Percentiles rank a stretch among this genome's conserved stretches.
phyloP scores from a whole-genome alignment of 1,140 invertebrate genomes.

The Harlomillsia oculata region DNA sequence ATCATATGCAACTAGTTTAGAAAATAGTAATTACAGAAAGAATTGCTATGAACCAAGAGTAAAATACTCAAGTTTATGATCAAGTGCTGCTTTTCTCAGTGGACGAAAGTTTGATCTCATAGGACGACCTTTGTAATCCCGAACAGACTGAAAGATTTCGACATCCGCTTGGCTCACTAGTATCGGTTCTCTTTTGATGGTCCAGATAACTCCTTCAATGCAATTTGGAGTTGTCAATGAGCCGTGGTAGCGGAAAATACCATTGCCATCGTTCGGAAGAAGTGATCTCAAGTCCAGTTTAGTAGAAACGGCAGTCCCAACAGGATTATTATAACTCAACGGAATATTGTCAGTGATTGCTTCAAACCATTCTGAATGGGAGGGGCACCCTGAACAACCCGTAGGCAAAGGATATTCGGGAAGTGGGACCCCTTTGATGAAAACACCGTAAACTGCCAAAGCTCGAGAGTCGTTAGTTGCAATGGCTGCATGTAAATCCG shows the following conservation, averaged over 20 bases:
- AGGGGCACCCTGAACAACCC: background rate
- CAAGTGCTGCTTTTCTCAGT: too few species aligned
- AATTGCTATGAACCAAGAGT: too few species aligned
- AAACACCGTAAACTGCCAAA: constrained; percentile 42
- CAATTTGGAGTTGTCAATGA: constrained; percentile 44
- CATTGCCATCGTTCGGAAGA: constrained; percentile 3
- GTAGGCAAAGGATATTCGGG: background rate
- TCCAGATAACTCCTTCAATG: constrained; percentile 46
- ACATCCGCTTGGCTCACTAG: background rate
- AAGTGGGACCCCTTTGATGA: background rate
- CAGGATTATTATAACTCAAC: too few species aligned
- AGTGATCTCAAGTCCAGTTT: background rate
- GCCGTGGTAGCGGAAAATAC: constrained; percentile 45
- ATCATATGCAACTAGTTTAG: too few species aligned
- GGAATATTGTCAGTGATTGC: background rate
- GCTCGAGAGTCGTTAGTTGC: constrained; percentile 40
- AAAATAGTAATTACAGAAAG: too few species aligned
- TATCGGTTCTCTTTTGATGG: constrained; percentile 41
- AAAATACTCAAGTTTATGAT: too few species aligned
- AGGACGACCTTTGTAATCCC: too few species aligned
- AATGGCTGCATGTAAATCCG: constrained; percentile 39
- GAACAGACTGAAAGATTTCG: too few species aligned
- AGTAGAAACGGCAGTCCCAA: background rate
- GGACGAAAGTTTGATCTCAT: too few species aligned
- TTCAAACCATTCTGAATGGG: background rate